Evolutionary conservation across 2,888 invertebrate species (phyloP), one percentile per base, ranked within the genome.

Genomic region (Clitarchus hookeri): DNA sequence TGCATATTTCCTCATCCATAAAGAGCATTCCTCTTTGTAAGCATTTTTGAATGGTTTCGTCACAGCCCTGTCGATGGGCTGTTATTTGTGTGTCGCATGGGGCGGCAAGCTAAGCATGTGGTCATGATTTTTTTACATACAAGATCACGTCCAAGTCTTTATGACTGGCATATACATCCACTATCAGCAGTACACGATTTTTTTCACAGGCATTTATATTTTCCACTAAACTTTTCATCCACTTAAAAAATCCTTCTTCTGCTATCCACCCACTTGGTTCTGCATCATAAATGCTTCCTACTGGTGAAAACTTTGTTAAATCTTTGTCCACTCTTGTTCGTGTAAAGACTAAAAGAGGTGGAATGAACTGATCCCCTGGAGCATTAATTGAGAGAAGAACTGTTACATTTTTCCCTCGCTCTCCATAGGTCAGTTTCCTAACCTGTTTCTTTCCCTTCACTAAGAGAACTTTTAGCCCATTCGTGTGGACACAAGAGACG

Each of bases 401-500:
- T 13, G 85, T 80, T 13, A 82, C 53, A 44, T 82, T 85, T 53
- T 27, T 44, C 13, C 82, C 82, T 80, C 85, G 83, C 53, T 80
- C 85, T 85, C 53, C 82, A 82, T 82, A 85, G 0, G 82, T 85
- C 27, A 85, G n/a, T 44, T 85, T 85, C 13, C 79, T 44, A 0
- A 80, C 82, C n/a, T 85, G 44, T 85, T 85, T 80, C 44, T 85
- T 77, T 9, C 80, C 82, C 26, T 85, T 85, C 79, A 44, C 48
- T 44, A 44, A 80, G 27, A 44, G 9, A 6, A 85, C 44, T 80
- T 80, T 85, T n/a, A 82, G 2, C 8, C 16, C n/a, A 23, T 85
- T 85, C 27, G 77, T 80, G 80, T 80, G 82, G 9, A 85, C 85
- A 44, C 12, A 36, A 36, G 54, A 79, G 0, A 79, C 85, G 27